phyloP scores from a whole-genome alignment of 2,888 invertebrate species.

The Aleiodes testaceus region DNA sequence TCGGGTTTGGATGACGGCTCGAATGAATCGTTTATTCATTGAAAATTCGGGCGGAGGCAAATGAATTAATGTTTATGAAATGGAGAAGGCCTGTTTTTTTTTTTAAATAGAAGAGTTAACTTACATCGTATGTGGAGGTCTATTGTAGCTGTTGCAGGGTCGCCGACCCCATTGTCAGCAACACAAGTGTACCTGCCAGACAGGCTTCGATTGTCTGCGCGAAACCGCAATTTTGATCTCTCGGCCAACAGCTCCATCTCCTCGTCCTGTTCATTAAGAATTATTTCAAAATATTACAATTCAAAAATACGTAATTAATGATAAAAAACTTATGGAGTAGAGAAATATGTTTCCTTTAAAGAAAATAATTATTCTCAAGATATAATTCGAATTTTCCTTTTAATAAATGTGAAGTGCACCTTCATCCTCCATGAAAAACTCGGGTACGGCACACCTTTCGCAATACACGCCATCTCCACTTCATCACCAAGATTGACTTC shows the following conservation, averaged over 20 bases:
- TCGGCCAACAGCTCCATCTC: slow-evolving; percentile 78
- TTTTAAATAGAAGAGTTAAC: no score
- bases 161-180: slow-evolving; percentile 84
- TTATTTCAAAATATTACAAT: background rate
- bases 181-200: slow-evolving; percentile 84
- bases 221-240: slow-evolving; percentile 78
- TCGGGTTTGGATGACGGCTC: slow-evolving; percentile 45
- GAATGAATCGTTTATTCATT: slow-evolving; percentile 39
- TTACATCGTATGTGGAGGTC: slow-evolving; percentile 83
- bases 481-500: slow-evolving; percentile 84
- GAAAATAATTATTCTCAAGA: no score
- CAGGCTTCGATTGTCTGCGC: slow-evolving; percentile 79
- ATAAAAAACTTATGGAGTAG: no score
- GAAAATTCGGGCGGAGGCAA: background rate
- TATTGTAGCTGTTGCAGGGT: slow-evolving; percentile 80
- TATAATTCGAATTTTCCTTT: no score
- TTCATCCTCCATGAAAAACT: slow-evolving; percentile 81
- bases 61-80: background rate
- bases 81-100: no score
- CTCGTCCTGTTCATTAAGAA: slow-evolving; percentile 74
- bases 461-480: slow-evolving; percentile 83
- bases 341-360: no score
- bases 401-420: slow-evolving; percentile 65
- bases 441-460: slow-evolving; percentile 83
- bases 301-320: no score